Percentiles rank a stretch among this genome's conserved stretches.
These are phyloP conservation scores for Leptopilina boulardi DNA, from an alignment of 1,140 invertebrate species.

Conservation along the genomic window DNA sequence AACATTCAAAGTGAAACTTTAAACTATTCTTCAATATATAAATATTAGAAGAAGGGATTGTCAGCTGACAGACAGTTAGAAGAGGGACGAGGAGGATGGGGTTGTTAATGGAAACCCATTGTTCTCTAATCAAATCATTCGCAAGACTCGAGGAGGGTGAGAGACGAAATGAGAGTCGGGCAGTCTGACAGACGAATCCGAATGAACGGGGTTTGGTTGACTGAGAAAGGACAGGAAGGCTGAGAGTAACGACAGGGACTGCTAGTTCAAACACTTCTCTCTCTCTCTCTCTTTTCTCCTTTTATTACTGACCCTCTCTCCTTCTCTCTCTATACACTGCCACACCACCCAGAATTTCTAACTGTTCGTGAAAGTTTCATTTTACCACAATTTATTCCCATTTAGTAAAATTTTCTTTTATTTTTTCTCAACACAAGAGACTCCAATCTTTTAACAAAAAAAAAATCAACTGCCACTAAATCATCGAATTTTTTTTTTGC, in stretches of 20 bases:
- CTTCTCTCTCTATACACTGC: too few relatives aligned
- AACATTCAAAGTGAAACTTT: constrained; percentile 40
- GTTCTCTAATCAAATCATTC: constrained; percentile 76
- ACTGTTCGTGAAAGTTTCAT: constrained; percentile 27
- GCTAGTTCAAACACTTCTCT: constrained; percentile 25
- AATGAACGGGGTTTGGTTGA: constrained; percentile 10
- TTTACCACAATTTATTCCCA: constrained; percentile 23
- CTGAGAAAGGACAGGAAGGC: constrained; percentile 26
- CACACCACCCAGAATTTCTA: constrained; percentile 17
- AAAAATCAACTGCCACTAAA: neutral
- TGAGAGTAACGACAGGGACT: constrained; percentile 29
- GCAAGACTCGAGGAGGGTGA: constrained; percentile 62
- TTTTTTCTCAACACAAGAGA: neutral
- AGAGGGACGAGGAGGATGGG: constrained; percentile 57
- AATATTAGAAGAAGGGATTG: constrained; percentile 51
- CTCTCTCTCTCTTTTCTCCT: constrained; percentile 3
- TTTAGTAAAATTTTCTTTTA: neutral
- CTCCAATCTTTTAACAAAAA: neutral
- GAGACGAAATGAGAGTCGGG: constrained; percentile 45
- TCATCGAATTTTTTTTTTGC: too few relatives aligned
- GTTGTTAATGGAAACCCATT: constrained; percentile 75
- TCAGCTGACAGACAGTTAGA: constrained; percentile 69
- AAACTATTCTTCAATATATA: constrained; percentile 25
- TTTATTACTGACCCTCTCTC: neutral
- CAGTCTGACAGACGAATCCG: constrained; percentile 40